These are phyloP conservation scores for Leucoma salicis DNA, from an alignment of 2,888 invertebrate species.

Conservation along the genomic window DNA sequence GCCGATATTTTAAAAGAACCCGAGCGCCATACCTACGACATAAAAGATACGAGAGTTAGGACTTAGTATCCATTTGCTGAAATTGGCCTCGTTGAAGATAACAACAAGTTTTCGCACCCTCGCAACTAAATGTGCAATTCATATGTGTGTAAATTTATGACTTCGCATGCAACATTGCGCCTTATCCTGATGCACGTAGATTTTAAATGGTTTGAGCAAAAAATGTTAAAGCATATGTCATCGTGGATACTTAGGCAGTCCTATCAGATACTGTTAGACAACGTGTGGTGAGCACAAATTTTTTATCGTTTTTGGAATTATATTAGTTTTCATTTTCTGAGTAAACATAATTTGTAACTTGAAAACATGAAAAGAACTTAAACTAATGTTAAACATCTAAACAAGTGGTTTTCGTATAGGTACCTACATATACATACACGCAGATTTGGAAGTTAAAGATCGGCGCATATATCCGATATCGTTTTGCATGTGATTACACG, in stretches of 20 bases:
- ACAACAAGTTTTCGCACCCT: conserved; percentile 82
- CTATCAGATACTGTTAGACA: conserved; percentile 72
- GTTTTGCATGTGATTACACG: conserved; percentile 63
- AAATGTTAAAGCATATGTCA: conserved; percentile 65
- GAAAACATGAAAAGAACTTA: not conserved
- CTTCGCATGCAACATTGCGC: conserved; percentile 25
- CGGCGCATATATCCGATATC: conserved; percentile 8
- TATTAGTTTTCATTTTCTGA: conserved; percentile 4
- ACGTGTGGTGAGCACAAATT: conserved; percentile 52
- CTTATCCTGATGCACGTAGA: conserved; percentile 26
- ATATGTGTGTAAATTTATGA: conserved; percentile 68
- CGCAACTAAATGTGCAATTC: conserved; percentile 79
- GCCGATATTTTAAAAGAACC: conserved; percentile 78
- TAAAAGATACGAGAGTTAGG: conserved; percentile 79
- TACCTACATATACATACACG: not conserved
- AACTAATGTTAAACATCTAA: too few relatives aligned
- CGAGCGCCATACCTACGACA: conserved; percentile 54
- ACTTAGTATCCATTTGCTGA: conserved; percentile 82
- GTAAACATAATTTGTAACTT: not conserved
- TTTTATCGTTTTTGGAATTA: conserved; percentile 53
- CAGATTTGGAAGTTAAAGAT: not conserved
- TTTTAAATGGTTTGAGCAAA: conserved; percentile 16
- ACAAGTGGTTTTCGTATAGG: too few relatives aligned
- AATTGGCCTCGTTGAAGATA: conserved; percentile 81
- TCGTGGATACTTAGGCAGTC: conserved; percentile 56